phyloP scores from a whole-genome alignment of 2,888 invertebrate genomes.

The Synergus itoensis region DNA sequence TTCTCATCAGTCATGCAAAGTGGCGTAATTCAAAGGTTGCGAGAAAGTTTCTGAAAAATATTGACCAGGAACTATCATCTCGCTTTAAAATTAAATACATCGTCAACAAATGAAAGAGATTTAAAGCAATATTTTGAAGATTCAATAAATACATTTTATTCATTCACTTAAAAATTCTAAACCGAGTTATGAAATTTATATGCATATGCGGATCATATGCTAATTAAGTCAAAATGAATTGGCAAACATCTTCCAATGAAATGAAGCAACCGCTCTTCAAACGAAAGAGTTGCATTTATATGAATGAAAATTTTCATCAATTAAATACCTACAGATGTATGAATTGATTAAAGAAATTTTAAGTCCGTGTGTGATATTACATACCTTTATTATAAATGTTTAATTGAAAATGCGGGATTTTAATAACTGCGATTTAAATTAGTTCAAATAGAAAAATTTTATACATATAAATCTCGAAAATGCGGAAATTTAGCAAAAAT shows the following conservation, averaged over 20 bases:
- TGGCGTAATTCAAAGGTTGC: conserved; percentile 30
- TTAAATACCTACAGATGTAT: not conserved
- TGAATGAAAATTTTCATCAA: not conserved
- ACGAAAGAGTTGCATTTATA: not conserved
- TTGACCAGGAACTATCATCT: conserved; percentile 12
- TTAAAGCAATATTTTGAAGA: not conserved
- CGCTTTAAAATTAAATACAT: not conserved
- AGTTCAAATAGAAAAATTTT: too few species aligned
- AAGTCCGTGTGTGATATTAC: not conserved
- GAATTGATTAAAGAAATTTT: not conserved
- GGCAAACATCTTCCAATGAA: not conserved
- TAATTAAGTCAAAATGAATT: conserved; percentile 9
- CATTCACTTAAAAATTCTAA: not conserved
- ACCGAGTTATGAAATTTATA: not conserved
- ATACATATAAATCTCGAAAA: too few species aligned
- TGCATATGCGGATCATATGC: conserved; percentile 19
- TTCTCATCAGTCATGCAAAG: conserved; percentile 38
- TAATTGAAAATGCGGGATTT: too few species aligned
- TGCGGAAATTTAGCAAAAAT: too few species aligned
- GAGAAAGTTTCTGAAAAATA: conserved; percentile 33
- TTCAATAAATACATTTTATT: not conserved
- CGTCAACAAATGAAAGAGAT: not conserved
- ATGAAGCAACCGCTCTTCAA: conserved; percentile 1
- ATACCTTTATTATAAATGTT: too few species aligned
- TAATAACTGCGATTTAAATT: too few species aligned